Evolutionary conservation across 2,113 vertebrate species (phyloP).

Genomic region (Cairina moschata): DNA sequence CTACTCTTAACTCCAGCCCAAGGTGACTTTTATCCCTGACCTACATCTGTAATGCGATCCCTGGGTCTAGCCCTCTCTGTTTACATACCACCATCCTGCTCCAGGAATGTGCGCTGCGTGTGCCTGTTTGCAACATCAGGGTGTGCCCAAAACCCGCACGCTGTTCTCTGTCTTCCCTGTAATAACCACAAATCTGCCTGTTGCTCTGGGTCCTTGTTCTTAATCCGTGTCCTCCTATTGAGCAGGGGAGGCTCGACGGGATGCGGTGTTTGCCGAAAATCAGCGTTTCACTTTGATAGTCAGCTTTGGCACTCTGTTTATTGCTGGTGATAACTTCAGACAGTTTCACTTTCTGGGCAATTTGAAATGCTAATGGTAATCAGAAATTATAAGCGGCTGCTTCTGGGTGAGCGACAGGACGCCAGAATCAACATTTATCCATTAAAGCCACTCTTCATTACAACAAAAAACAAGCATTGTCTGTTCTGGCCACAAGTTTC

Average conservation of each 20-base stretch:
- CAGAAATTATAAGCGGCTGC: background rate
- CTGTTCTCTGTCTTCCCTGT: background rate
- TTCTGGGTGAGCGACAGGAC: background rate
- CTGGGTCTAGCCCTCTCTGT: slow-evolving; percentile 36
- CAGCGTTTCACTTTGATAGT: background rate
- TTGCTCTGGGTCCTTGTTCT: background rate
- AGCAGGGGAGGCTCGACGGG: no score
- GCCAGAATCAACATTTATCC: slow-evolving; percentile 8
- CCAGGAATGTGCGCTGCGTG: background rate
- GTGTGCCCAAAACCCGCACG: fast-evolving
- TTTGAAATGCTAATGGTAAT: background rate
- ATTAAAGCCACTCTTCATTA: slow-evolving; percentile 2
- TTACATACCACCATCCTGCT: background rate
- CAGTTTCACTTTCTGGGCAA: background rate
- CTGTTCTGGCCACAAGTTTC: background rate
- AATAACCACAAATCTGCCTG: background rate
- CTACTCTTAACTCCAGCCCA: background rate
- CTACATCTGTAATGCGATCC: slow-evolving; percentile 44
- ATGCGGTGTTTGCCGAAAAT: background rate
- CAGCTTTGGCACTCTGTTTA: background rate
- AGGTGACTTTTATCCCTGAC: slow-evolving; percentile 16
- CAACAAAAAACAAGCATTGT: background rate
- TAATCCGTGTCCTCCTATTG: no score
- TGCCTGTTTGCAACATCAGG: background rate
- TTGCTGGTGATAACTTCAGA: background rate